Evolutionary conservation across 2,113 vertebrate species (phyloP).

Genomic region (cat (Felis catus)): F.catus_Fca126_mat1.0 CM031415.1:58084001-58084500

Average conservation of each 20-base stretch:
- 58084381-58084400: not conserved
- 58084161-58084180: not conserved
- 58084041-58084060: not conserved
- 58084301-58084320: not conserved
- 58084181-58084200: not conserved
- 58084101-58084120: not conserved
- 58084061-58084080: not conserved
- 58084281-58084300: not conserved
- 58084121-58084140: not conserved
- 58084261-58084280: not conserved
- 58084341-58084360: not conserved
- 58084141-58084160: not conserved
- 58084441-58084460: not conserved
- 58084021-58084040: not conserved
- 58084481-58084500: not conserved
- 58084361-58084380: not conserved
- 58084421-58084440: not conserved
- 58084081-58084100: not conserved
- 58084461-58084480: not conserved
- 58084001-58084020: not conserved
- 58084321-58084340: not conserved
- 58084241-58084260: not conserved
- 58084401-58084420: not conserved
- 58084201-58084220: constrained; percentile 48
- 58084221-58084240: not conserved